Conservation (phyloP, 2,888 invertebrate genomes). For the Mimas tiliae region DNA sequence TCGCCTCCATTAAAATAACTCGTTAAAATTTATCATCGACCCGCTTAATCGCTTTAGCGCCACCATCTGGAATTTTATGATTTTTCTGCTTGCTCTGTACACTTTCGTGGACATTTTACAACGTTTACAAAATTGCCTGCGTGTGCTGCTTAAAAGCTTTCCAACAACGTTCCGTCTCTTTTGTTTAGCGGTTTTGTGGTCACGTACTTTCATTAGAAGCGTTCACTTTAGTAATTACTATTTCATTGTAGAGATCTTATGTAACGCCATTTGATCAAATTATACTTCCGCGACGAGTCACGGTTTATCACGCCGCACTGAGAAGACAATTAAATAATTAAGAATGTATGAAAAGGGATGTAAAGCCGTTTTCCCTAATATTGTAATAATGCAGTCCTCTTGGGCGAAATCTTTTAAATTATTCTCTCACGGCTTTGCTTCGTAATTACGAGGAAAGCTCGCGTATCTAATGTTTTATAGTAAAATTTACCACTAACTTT, state of each 20-base stretch:
- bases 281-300: conserved; percentile 45
- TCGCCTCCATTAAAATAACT: conserved; percentile 85
- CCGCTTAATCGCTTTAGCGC: conserved; percentile 84
- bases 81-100: conserved; percentile 82
- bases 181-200: conserved; percentile 45
- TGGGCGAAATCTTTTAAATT: conserved; percentile 80
- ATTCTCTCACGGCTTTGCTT: conserved; percentile 72
- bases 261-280: conserved; percentile 74
- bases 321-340: conserved; percentile 83
- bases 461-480: conserved; percentile 24
- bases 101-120: conserved; percentile 81
- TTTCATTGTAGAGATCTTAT: conserved; percentile 42
- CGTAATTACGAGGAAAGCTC: conserved; percentile 66
- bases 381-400: conserved; percentile 83
- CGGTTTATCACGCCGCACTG: conserved; percentile 66
- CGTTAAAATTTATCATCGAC: conserved; percentile 85
- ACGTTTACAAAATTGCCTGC: conserved; percentile 75
- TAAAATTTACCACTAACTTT: conserved; percentile 16
- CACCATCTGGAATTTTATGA: conserved; percentile 85
- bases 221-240: conserved; percentile 53
- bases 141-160: conserved; percentile 62
- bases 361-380: conserved; percentile 79
- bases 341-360: conserved; percentile 82
- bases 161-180: conserved; percentile 47
- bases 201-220: conserved; percentile 32